Conservation (phyloP, 2,113 vertebrate genomes). For the Pithys albifrons region DNA sequence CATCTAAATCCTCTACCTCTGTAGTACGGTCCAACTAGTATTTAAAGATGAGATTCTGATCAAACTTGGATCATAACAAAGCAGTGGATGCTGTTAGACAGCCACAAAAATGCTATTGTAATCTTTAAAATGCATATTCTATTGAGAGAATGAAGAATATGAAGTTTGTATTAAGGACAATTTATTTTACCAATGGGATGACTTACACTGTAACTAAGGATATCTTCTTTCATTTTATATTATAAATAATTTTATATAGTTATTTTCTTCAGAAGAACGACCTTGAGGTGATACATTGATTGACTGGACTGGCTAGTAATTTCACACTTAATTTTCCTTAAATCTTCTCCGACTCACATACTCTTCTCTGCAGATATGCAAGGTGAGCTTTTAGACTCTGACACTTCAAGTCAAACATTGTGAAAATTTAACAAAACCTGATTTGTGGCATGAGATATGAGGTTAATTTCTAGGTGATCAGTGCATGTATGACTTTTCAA, state of each 20-base stretch:
- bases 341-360: neutral
- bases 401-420: neutral
- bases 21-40: neutral
- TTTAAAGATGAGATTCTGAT: neutral
- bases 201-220: neutral
- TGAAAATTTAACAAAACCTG: neutral
- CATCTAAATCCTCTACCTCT: neutral
- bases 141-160: neutral
- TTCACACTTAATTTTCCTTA: neutral
- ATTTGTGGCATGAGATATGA: neutral
- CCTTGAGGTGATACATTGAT: neutral
- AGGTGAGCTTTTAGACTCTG: neutral
- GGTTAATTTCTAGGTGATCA: too few species aligned
- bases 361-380: neutral
- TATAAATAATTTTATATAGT: neutral
- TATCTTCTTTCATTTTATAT: neutral
- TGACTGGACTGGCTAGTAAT: neutral
- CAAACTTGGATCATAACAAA: neutral
- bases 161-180: neutral
- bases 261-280: neutral
- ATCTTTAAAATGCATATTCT: neutral
- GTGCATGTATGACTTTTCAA: too few species aligned
- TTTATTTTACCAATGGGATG: neutral
- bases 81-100: neutral
- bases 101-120: neutral